Evolutionary conservation across 1,140 invertebrate genomes (phyloP).

Genomic region (Acromyrmex echinatior): DNA sequence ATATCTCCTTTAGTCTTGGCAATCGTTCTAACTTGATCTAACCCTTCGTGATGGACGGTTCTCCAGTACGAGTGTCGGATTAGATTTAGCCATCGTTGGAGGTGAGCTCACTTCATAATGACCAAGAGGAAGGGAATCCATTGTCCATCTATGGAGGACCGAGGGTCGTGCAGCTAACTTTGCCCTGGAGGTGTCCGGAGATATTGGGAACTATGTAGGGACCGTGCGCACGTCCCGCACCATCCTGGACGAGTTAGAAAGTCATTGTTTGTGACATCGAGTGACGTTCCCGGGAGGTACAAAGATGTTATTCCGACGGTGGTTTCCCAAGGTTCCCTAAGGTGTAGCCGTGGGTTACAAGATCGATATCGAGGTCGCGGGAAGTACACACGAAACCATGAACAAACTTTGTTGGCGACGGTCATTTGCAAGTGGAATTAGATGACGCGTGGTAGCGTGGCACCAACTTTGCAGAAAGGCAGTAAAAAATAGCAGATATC

Average conservation of each 20-base stretch:
- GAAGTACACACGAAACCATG: conserved; percentile 20
- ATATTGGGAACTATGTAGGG: conserved; percentile 69
- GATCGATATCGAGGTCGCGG: conserved; percentile 61
- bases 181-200: conserved; percentile 74
- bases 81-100: conserved; percentile 76
- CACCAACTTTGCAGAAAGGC: neutral
- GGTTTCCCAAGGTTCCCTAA: conserved; percentile 29
- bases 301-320: conserved; percentile 68
- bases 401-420: conserved; percentile 39
- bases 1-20: conserved; percentile 16
- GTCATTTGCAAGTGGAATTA: conserved; percentile 47
- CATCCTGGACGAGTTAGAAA: conserved; percentile 73
- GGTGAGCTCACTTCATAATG: conserved; percentile 78
- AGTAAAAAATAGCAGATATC: neutral
- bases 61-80: conserved; percentile 73
- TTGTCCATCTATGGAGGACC: conserved; percentile 68
- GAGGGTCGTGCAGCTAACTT: conserved; percentile 72
- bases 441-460: neutral
- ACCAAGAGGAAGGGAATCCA: conserved; percentile 56
- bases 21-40: conserved; percentile 64
- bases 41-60: conserved; percentile 65
- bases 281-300: conserved; percentile 63
- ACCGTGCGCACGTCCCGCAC: conserved; percentile 44
- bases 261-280: conserved; percentile 74
- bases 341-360: conserved; percentile 35